Conservation (phyloP, 2,797 vertebrate genomes). For the Girardinus metallicus region DNA sequence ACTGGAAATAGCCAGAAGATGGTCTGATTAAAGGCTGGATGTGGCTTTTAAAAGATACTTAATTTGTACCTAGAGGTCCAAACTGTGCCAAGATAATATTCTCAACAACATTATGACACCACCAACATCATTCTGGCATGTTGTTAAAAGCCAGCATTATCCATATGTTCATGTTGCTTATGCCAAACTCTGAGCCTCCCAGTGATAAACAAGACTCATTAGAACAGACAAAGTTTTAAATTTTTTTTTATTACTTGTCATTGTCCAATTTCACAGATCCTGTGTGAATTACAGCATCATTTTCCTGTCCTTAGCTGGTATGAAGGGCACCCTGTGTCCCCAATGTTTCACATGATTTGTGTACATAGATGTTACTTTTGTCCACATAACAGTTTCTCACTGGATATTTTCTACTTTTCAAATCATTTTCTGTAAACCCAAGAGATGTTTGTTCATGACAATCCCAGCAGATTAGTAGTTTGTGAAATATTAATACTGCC, state of each 20-base stretch:
- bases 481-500: background rate
- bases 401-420: background rate
- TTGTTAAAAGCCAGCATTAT: background rate
- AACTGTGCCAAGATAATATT: background rate
- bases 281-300: background rate
- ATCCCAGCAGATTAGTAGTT: background rate
- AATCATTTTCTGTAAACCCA: background rate
- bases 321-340: background rate
- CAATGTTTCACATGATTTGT: background rate
- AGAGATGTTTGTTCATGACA: background rate
- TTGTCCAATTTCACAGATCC: background rate
- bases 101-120: background rate
- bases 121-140: background rate
- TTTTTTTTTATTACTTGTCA: background rate
- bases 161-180: background rate
- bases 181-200: background rate
- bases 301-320: background rate
- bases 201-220: background rate
- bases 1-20: background rate
- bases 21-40: background rate
- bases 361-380: background rate
- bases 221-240: background rate
- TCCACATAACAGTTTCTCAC: background rate
- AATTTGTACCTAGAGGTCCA: background rate
- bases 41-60: background rate